Base-by-base conservation (phyloP, 1,140 invertebrate genomes). In the Diorhabda sublineata region DNA sequence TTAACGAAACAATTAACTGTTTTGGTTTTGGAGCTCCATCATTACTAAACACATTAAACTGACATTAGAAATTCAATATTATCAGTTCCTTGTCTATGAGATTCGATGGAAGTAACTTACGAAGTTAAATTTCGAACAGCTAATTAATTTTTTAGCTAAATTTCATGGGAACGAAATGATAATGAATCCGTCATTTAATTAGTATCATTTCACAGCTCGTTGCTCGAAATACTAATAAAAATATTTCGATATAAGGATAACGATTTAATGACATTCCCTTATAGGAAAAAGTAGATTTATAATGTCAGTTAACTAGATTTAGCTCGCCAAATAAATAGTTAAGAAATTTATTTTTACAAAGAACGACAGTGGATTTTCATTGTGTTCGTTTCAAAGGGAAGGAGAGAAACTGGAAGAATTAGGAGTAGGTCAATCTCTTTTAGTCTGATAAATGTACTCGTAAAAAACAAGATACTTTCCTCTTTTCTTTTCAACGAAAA, bases 281-380 rank as follows among this genome's bases (percentile, higher is more conserved):
- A 52, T 52, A 52, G 47, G 6, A 52, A n/a, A 52, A 52, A 6
- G 47, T 52, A 52, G 47, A 52, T 52, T 52, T 52, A 52, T 4
- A n/a, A n/a, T 52, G 47, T 6, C 47, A 52, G 47, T n/a, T 52
- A 52, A 52, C 47, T 52, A 52, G 47, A 52, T 52, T 52, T 52
- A 52, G n/a, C 47, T 52, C 47, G n/a, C 6, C n/a, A 52, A 52
- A 52, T 52, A 52, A 52, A 52, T 52, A n/a, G 47, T 6, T 8
- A n/a, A 52, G 47, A n/a, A 52, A 52, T 52, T 52, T 52, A 52
- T 52, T 52, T 26, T 6, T 52, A n/a, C 47, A 8, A 6, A 52
- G 47, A n/a, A 52, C 47, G 47, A 52, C 47, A 52, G 47, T 52
- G 47, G 47, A 52, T 52, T 52, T 52, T n/a, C n/a, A 52, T 52